Percentiles rank a stretch among this genome's conserved stretches.
These are phyloP conservation scores for Otis tarda DNA, from an alignment of 2,113 vertebrate species.

Conservation along the genomic window DNA sequence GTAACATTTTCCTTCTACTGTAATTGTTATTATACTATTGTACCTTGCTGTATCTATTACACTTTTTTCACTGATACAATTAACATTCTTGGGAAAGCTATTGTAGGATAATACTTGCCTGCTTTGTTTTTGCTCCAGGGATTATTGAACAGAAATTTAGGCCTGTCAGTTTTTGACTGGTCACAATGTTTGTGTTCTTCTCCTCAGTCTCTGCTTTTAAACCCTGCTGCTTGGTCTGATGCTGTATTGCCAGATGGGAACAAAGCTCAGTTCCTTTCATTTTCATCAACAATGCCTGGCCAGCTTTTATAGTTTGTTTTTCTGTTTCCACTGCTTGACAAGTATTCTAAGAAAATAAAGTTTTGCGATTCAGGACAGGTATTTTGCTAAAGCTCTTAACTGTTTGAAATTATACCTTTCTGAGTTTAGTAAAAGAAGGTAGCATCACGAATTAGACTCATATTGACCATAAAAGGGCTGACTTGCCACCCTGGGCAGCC, in stretches of 20 bases:
- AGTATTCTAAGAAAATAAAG: neutral
- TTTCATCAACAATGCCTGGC: neutral
- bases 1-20: neutral
- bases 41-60: neutral
- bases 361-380: neutral
- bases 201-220: neutral
- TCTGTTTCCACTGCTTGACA: neutral
- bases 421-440: neutral
- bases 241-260: neutral
- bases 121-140: neutral
- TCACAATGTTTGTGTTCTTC: neutral
- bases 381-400: neutral
- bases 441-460: neutral
- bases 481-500: rapidly evolving
- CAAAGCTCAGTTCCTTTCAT: neutral
- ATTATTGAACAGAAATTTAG: neutral
- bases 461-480: neutral
- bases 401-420: neutral
- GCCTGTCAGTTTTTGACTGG: neutral
- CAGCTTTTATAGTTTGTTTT: neutral
- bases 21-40: neutral
- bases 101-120: neutral
- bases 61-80: neutral
- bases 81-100: neutral
- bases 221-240: neutral